A percentile compares a stretch with the other conserved stretches of the same genome.
phyloP scores from a whole-genome alignment of 2,113 vertebrate species.

The Charina bottae region DNA sequence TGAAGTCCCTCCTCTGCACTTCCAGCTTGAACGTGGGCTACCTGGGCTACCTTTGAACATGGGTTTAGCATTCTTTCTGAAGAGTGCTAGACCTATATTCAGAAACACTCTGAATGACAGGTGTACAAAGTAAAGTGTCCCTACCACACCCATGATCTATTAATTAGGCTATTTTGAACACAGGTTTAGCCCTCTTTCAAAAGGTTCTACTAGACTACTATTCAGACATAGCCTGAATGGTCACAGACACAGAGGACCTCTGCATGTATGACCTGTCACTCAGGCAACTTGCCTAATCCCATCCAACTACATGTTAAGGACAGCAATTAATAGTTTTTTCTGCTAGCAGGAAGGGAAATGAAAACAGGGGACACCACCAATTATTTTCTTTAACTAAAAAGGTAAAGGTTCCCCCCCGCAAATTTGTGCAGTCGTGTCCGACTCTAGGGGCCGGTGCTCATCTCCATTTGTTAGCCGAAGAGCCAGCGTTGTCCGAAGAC shows the following conservation, averaged over 20 bases:
- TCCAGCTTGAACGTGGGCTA: neutral
- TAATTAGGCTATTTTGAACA: neutral
- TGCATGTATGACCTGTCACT: neutral
- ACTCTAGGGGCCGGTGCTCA: too few relatives aligned
- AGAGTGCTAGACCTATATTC: neutral
- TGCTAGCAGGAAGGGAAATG: neutral
- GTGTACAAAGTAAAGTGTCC: neutral
- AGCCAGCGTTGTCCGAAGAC: too few relatives aligned
- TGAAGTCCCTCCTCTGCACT: neutral
- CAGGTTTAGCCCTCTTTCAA: neutral
- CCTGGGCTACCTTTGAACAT: neutral
- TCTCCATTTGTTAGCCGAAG: too few relatives aligned
- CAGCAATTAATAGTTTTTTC: neutral
- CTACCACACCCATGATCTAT: neutral
- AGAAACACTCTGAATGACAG: neutral
- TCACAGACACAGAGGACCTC: neutral
- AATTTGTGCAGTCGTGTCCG: too few relatives aligned
- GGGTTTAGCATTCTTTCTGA: neutral
- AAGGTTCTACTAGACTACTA: neutral
- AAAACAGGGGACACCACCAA: neutral
- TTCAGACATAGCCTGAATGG: neutral
- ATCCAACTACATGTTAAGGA: neutral
- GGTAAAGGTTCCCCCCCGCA: too few relatives aligned
- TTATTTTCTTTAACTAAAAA: neutral
- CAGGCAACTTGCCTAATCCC: neutral